Evolutionary conservation across 2,888 invertebrate genomes (phyloP).

Genomic region (Acanthacorydalis orientalis): DNA sequence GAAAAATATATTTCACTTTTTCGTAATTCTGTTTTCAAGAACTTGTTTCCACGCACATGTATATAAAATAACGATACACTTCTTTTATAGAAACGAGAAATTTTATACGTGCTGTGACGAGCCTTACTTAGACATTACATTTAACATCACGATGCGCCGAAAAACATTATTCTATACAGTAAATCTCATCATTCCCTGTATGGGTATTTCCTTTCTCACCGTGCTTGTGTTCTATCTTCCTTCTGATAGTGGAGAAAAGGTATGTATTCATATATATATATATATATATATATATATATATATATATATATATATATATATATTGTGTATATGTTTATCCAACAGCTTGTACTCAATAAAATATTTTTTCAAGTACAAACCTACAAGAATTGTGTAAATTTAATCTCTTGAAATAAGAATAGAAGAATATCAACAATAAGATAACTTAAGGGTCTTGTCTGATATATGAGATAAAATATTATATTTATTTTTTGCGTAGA

Average conservation of each 20-base stretch:
- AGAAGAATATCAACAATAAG: no score
- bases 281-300: conserved; percentile 24
- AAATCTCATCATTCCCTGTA: conserved; percentile 91
- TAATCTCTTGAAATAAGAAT: no score
- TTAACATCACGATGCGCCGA: conserved; percentile 92
- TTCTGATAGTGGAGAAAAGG: conserved; percentile 95
- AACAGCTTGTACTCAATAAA: no score
- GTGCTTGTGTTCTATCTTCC: conserved; percentile 95
- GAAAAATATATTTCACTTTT: no score
- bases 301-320: background rate
- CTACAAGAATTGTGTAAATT: no score
- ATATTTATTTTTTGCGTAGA: no score
- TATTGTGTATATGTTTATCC: no score
- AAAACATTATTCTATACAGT: conserved; percentile 95
- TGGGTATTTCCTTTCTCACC: conserved; percentile 93
- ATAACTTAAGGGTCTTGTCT: no score
- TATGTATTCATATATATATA: conserved; percentile 24
- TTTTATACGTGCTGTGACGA: conserved; percentile 95
- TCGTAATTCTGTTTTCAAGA: no score
- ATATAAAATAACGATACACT: background rate
- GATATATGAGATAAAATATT: no score
- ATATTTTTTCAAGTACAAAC: no score
- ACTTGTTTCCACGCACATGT: background rate
- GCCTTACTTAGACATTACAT: conserved; percentile 88
- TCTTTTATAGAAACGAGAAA: conserved; percentile 60